phyloP scores from a whole-genome alignment of 2,797 vertebrate species.

The Apodemus agrarius region DNA sequence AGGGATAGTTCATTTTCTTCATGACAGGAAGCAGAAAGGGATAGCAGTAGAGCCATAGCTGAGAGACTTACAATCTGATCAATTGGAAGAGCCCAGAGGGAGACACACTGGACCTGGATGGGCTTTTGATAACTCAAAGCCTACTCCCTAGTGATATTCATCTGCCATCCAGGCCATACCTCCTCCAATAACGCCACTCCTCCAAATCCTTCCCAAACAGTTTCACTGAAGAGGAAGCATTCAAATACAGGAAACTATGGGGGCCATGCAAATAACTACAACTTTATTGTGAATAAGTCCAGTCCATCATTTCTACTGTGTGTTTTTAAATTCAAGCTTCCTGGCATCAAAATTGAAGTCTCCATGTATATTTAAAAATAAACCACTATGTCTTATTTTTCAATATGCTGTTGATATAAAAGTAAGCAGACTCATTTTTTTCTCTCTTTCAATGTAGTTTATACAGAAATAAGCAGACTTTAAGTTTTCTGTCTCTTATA shows the following conservation, averaged over 20 bases:
- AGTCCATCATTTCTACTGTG: background rate
- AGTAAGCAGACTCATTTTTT: background rate
- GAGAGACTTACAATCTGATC: background rate
- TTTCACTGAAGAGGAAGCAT: background rate
- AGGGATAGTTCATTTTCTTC: background rate
- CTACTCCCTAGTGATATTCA: background rate
- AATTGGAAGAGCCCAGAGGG: background rate
- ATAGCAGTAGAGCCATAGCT: background rate
- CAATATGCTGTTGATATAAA: background rate
- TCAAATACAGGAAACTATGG: background rate
- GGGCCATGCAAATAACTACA: background rate
- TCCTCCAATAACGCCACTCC: background rate
- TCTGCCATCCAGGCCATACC: background rate
- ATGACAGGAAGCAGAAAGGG: background rate
- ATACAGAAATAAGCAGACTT: background rate
- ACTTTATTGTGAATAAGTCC: background rate
- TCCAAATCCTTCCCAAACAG: background rate
- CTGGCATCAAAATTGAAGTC: background rate
- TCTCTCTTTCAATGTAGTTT: background rate
- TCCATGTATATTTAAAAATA: background rate
- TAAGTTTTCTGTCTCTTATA: conserved; percentile 1
- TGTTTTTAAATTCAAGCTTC: conserved; percentile 4
- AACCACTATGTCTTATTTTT: background rate
- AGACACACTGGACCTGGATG: background rate
- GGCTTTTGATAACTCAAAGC: background rate